These are phyloP conservation scores for Lophochroa leadbeateri DNA, from an alignment of 2,113 vertebrate genomes.

Conservation along the genomic window DNA sequence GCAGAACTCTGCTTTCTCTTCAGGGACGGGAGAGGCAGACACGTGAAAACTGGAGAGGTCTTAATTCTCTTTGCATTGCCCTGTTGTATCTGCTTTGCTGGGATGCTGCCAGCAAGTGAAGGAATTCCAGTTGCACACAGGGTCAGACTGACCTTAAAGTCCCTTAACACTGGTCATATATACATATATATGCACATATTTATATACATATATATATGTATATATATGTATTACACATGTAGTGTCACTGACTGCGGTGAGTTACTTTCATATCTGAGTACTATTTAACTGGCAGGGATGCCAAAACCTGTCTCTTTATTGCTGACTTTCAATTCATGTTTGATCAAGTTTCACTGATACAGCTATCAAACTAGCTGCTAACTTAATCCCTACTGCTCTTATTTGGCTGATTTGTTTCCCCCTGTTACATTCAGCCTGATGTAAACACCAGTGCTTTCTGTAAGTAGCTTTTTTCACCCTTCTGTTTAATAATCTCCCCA, in stretches of 20 bases:
- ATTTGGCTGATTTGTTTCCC: background rate
- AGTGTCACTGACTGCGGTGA: background rate
- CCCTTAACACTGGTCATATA: background rate
- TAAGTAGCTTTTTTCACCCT: background rate
- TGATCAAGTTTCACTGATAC: background rate
- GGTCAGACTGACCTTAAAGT: background rate
- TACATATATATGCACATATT: background rate
- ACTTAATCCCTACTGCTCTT: constrained; percentile 12
- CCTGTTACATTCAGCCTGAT: background rate
- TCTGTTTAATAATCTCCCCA: background rate
- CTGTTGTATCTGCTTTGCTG: background rate
- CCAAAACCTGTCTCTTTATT: background rate
- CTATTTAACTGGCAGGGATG: background rate
- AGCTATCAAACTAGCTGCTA: background rate
- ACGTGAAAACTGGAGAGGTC: background rate
- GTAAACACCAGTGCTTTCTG: background rate
- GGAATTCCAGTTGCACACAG: background rate
- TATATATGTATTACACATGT: background rate
- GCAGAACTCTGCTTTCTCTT: background rate
- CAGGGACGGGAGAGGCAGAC: background rate
- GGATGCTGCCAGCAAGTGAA: background rate
- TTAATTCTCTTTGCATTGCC: background rate
- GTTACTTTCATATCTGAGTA: background rate
- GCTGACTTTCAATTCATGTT: background rate
- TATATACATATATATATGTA: background rate